Evolutionary conservation across 2,888 invertebrate genomes (phyloP).

Genomic region (Carpatolechia fugitivella): DNA sequence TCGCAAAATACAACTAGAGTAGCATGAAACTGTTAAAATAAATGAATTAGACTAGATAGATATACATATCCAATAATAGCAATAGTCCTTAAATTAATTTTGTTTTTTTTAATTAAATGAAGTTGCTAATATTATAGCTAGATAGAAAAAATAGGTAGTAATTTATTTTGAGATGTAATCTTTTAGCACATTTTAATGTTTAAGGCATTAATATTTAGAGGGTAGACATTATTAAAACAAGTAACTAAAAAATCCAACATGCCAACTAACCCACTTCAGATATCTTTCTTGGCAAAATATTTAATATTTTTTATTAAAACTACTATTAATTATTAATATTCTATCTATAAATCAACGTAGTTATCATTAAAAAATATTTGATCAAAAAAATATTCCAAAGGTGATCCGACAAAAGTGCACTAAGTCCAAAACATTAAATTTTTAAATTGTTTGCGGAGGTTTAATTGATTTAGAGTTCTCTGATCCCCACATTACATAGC

Average conservation of each 20-base stretch:
- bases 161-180: too few species aligned
- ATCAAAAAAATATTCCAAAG: conserved; percentile 15
- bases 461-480: conserved; percentile 33
- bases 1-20: not conserved
- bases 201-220: not conserved
- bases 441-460: conserved; percentile 7
- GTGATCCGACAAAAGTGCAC: conserved; percentile 19
- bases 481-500: conserved; percentile 8
- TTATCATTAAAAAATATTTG: not conserved
- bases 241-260: too few species aligned
- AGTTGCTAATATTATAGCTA: too few species aligned
- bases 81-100: too few species aligned
- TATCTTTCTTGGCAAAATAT: too few species aligned
- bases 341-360: not conserved
- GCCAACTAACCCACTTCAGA: too few species aligned
- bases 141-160: too few species aligned
- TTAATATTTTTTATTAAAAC: too few species aligned
- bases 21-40: too few species aligned
- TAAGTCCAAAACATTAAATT: conserved; percentile 9
- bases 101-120: too few species aligned
- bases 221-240: not conserved
- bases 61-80: too few species aligned
- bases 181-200: not conserved
- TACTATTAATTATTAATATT: not conserved
- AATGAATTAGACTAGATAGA: too few species aligned